These are phyloP conservation scores for Hyalella azteca DNA, from an alignment of 2,888 invertebrate genomes.

Conservation along the genomic window DNA sequence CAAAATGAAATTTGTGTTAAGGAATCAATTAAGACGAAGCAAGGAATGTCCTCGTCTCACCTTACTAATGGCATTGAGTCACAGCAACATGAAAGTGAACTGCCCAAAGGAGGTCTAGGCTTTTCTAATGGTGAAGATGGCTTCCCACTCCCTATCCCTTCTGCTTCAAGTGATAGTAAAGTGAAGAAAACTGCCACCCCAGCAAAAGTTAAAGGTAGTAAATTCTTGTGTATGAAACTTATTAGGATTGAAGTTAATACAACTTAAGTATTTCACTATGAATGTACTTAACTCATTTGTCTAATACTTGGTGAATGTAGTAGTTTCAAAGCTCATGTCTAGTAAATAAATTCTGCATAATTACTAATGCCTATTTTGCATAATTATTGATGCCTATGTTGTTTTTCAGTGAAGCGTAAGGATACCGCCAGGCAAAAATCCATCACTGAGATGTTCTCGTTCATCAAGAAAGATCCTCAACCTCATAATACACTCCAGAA, in stretches of 20 bases:
- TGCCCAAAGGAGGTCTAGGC: neutral
- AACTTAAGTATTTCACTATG: neutral
- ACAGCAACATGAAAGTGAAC: neutral
- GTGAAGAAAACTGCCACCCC: neutral
- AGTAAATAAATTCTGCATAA: no score
- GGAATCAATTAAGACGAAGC: no score
- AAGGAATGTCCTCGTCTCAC: no score
- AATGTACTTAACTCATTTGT: no score
- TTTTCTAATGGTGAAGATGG: no score
- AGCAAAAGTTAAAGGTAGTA: neutral
- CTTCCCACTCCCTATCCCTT: neutral
- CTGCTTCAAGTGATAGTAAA: neutral
- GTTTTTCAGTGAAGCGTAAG: neutral
- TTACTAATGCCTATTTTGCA: neutral
- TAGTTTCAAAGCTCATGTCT: no score
- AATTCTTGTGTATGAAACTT: no score
- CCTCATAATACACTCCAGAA: no score
- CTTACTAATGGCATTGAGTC: neutral
- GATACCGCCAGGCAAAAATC: constrained; percentile 8
- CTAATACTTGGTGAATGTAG: no score
- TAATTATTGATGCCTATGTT: neutral
- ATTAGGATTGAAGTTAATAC: neutral
- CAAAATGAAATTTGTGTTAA: no score
- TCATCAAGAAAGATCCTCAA: neutral
- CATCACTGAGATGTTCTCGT: neutral